phyloP scores from a whole-genome alignment of 1,140 invertebrate genomes.

The Aleiodes sp. region DNA sequence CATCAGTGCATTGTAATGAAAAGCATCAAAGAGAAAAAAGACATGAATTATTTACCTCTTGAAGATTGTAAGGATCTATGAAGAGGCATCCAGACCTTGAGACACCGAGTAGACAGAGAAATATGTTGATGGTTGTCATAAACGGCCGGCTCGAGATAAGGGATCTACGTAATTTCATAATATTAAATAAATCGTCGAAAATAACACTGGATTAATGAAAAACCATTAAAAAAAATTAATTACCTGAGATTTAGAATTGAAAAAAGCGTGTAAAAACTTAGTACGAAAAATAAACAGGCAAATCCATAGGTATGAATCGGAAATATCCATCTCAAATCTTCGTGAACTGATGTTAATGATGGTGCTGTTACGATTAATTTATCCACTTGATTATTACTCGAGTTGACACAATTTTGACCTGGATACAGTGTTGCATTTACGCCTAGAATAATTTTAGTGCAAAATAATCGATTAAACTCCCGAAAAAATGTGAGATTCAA shows the following conservation, averaged over 20 bases:
- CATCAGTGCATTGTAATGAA: too few relatives aligned
- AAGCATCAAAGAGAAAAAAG: not conserved
- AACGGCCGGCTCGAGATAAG: conserved; percentile 69
- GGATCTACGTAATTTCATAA: conserved; percentile 63
- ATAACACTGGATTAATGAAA: not conserved
- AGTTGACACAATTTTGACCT: conserved; percentile 47
- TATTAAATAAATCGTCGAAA: conserved; percentile 14
- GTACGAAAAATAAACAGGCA: conserved; percentile 70
- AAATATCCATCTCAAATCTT: conserved; percentile 68
- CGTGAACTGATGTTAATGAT: conserved; percentile 54
- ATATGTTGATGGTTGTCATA: conserved; percentile 73
- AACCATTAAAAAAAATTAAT: conserved; percentile 28
- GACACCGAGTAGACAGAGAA: conserved; percentile 70
- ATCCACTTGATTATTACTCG: conserved; percentile 42
- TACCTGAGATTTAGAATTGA: conserved; percentile 72
- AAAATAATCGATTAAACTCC: too few relatives aligned
- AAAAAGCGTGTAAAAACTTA: conserved; percentile 73
- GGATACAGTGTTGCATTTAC: conserved; percentile 42
- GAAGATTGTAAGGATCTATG: conserved; percentile 72
- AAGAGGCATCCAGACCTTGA: conserved; percentile 68
- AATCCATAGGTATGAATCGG: conserved; percentile 70
- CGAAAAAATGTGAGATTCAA: too few relatives aligned
- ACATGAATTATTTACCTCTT: conserved; percentile 56
- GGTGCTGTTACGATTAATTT: conserved; percentile 54
- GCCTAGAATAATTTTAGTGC: conserved; percentile 33